Percentiles rank a stretch among this genome's conserved stretches.
These are phyloP conservation scores for Gasteruption jaculator DNA, from an alignment of 2,888 invertebrate species.

Conservation along the genomic window DNA sequence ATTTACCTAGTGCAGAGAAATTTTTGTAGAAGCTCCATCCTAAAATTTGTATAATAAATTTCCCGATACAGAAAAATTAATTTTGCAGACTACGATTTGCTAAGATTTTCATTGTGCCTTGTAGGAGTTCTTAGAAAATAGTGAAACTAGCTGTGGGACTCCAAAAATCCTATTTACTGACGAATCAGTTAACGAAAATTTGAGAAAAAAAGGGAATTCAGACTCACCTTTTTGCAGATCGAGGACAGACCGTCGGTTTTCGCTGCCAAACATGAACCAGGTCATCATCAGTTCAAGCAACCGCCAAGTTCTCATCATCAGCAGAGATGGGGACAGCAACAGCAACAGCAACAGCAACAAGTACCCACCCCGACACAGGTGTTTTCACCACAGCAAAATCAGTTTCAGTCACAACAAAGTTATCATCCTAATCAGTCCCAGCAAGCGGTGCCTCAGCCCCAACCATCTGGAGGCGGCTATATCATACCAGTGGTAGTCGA, in stretches of 20 bases:
- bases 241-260: constrained; percentile 49
- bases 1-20: no score
- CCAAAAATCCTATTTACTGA: neutral
- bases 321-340: constrained; percentile 42
- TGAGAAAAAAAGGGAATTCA: no score
- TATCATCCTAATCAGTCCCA: constrained; percentile 24
- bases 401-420: constrained; percentile 17
- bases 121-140: no score
- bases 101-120: no score
- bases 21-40: no score
- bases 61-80: no score
- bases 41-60: no score
- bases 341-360: constrained; percentile 27
- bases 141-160: neutral
- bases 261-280: constrained; percentile 36
- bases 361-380: no score
- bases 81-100: no score
- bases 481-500: constrained; percentile 69
- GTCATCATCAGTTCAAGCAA: constrained; percentile 42
- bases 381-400: constrained; percentile 22
- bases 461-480: constrained; percentile 50
- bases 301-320: constrained; percentile 41
- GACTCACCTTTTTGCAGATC: constrained; percentile 38
- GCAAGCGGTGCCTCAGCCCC: constrained; percentile 34
- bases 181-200: no score